These are phyloP conservation scores for Trissoscelio sp. DNA, from an alignment of 2,888 invertebrate genomes.

Conservation along the genomic window DNA sequence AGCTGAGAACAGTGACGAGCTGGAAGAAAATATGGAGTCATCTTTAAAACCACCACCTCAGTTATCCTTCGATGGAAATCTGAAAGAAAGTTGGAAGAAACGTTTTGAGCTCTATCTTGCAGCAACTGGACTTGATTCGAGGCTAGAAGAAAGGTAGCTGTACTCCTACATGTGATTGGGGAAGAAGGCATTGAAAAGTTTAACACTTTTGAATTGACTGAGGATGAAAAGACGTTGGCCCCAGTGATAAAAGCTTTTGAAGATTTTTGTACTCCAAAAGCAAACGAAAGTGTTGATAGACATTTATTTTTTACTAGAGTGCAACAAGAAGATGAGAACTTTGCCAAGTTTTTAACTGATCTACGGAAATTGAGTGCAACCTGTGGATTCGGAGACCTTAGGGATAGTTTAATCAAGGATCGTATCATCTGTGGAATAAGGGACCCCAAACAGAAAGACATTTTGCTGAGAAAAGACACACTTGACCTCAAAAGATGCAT, in stretches of 20 bases:
- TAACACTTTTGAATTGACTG: slow-evolving; percentile 68
- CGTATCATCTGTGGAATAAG: neutral
- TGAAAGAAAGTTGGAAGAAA: neutral
- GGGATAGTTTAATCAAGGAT: slow-evolving; percentile 68
- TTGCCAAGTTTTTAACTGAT: slow-evolving; percentile 70
- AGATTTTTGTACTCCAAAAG: slow-evolving; percentile 33
- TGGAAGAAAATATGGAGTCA: neutral
- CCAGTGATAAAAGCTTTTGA: neutral
- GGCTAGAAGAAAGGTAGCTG: slow-evolving; percentile 61
- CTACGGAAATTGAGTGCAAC: slow-evolving; percentile 64
- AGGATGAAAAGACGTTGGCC: slow-evolving; percentile 27
- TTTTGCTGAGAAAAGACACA: neutral
- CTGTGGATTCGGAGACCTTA: slow-evolving; percentile 69
- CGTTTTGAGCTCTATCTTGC: no score
- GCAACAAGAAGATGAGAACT: slow-evolving; percentile 61
- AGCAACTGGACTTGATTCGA: neutral
- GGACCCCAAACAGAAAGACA: neutral
- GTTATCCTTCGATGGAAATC: neutral
- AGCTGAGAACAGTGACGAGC: no score
- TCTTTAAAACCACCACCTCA: neutral
- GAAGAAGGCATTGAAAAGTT: slow-evolving; percentile 71
- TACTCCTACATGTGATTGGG: slow-evolving; percentile 71
- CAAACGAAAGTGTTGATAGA: slow-evolving; percentile 57
- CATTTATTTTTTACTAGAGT: slow-evolving; percentile 70
- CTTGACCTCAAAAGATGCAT: neutral